phyloP scores from a whole-genome alignment of 2,797 vertebrate genomes.

The Carapus acus region DNA sequence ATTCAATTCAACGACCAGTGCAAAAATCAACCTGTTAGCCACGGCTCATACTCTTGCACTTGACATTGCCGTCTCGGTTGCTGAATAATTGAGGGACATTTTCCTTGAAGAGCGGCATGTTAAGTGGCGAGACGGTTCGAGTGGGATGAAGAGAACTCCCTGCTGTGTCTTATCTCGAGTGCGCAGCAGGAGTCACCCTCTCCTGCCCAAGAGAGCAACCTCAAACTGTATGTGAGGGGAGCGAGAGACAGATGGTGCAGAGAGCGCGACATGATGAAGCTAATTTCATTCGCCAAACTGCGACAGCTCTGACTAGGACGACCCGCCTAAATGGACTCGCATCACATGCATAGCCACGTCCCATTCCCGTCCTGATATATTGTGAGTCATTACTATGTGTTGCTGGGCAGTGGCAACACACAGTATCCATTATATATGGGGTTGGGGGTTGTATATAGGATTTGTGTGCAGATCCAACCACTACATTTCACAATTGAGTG shows the following conservation, averaged over 20 bases:
- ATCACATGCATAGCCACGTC: too few species aligned
- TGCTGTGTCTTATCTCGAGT: constrained; percentile 61
- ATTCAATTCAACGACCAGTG: constrained; percentile 29
- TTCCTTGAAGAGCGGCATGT: constrained; percentile 48
- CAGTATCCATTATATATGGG: too few species aligned
- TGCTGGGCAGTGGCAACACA: too few species aligned
- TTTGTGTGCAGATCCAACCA: too few species aligned
- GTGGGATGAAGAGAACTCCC: constrained; percentile 55
- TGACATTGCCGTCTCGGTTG: constrained; percentile 31
- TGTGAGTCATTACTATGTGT: too few species aligned
- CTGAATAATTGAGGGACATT: constrained; percentile 51
- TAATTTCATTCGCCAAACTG: too few species aligned
- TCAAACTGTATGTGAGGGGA: constrained; percentile 27
- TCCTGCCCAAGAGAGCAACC: constrained; percentile 40
- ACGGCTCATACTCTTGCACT: constrained; percentile 39
- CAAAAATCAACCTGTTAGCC: constrained; percentile 43
- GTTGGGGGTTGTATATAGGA: too few species aligned
- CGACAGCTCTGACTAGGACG: too few species aligned
- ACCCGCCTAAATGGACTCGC: too few species aligned
- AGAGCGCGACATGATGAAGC: background rate
- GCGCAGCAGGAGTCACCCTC: constrained; percentile 45
- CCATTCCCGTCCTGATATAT: too few species aligned
- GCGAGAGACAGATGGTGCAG: background rate
- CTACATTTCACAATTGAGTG: too few species aligned
- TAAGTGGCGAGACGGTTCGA: constrained; percentile 51